Conservation (phyloP, 2,888 invertebrate genomes). For the Atherix ibis region DNA sequence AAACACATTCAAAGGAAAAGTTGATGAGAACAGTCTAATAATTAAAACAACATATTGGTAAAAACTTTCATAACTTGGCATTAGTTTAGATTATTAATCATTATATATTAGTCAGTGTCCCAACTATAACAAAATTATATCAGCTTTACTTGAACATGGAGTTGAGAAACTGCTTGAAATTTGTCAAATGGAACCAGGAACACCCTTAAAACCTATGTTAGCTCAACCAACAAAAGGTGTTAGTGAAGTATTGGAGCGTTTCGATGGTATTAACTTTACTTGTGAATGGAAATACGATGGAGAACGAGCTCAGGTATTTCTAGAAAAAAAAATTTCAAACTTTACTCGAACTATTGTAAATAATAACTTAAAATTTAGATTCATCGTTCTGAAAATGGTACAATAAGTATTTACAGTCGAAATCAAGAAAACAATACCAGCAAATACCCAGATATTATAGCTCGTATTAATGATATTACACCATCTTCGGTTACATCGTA, state of each 20-base stretch:
- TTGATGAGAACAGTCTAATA: slow-evolving; percentile 57
- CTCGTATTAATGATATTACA: slow-evolving; percentile 44
- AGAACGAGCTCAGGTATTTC: slow-evolving; percentile 86
- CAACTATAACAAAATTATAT: slow-evolving; percentile 73
- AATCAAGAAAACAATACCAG: slow-evolving; percentile 90
- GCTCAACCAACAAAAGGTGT: slow-evolving; percentile 96
- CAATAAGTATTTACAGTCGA: slow-evolving; percentile 74
- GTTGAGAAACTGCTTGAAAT: slow-evolving; percentile 53
- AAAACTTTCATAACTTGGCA: slow-evolving; percentile 13
- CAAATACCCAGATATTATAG: slow-evolving; percentile 91
- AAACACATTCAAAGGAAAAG: slow-evolving; percentile 55
- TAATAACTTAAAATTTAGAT: slow-evolving; percentile 36
- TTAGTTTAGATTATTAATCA: slow-evolving; percentile 1
- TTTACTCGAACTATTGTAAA: no score
- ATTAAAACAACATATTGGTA: slow-evolving; percentile 90
- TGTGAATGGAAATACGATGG: slow-evolving; percentile 99
- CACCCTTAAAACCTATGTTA: slow-evolving; percentile 95
- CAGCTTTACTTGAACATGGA: slow-evolving; percentile 62
- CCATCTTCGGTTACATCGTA: slow-evolving; percentile 52
- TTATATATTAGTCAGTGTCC: slow-evolving; percentile 69
- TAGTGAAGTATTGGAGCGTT: slow-evolving; percentile 65
- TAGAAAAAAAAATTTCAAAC: neutral
- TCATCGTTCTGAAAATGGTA: slow-evolving; percentile 50
- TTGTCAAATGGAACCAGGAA: slow-evolving; percentile 79
- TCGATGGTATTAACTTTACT: slow-evolving; percentile 77